Evolutionary conservation across 2,888 invertebrate species (phyloP), one percentile per base, ranked within the genome.

Genomic region (Diarsia rubi): DNA sequence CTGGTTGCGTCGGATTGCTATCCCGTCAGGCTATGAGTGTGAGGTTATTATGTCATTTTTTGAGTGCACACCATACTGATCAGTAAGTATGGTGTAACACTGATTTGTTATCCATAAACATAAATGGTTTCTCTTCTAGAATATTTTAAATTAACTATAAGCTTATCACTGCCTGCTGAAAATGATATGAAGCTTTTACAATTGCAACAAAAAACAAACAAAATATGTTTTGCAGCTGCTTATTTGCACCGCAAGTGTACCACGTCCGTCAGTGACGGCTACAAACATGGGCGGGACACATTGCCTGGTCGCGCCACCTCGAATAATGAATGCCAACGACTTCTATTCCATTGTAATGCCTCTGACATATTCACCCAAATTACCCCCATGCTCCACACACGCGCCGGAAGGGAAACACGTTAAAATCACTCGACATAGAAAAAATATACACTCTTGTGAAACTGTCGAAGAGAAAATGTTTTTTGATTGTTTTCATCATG

Each of bases 301-400:
- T 65, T 45, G 79, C 73, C 82, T 83, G 86, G 81, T 83, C 86
- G 80, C 80, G 78, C 83, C 83, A 73, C 75, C 86, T 86, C 88
- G 88, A 89, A 92, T 92, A 92, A 93, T 92, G 89, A 92, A 92
- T 91, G 87, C 86, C 85, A 87, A 89, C 81, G 75, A 88, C 86
- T 89, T 87, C 87, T 88, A 86, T 89, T 85, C 90, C 86, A 90
- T 90, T 91, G 89, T 90, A 87, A 88, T 83, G 86, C 77, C 81
- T 78, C 79, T 89, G 89, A 88, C 89, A 90, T 88, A 88, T 90
- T 90, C 90, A 89, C 84, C 87, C 86, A 88, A 89, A 90, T 90
- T 89, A 88, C 85, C 87, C 84, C 83, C 83, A 85, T 86, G 83
- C 86, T 80, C 60, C 62, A 66, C 54, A 67, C 70, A 75, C 52